Evolutionary conservation across 2,113 vertebrate genomes (phyloP).

Genomic region (Callospermophilus lateralis): DNA sequence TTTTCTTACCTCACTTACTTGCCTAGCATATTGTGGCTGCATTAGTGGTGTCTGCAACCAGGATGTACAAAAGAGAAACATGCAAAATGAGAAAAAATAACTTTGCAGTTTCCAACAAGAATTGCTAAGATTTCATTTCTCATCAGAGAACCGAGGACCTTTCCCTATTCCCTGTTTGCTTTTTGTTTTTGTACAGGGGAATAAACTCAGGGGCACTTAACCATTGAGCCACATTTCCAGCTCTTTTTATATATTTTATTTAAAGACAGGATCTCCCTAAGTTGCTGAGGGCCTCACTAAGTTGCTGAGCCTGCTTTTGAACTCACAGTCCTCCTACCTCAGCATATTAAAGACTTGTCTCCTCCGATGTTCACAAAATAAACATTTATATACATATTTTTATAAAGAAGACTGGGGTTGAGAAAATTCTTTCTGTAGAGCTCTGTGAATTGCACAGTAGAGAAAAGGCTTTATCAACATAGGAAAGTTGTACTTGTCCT

Average conservation of each 20-base stretch:
- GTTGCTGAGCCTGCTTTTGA: too few species aligned
- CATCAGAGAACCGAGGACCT: neutral
- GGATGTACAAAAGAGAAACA: neutral
- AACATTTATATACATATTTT: neutral
- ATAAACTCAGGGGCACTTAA: too few species aligned
- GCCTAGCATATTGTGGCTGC: neutral
- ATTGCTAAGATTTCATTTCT: neutral
- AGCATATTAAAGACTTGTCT: neutral
- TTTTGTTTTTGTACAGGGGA: too few species aligned
- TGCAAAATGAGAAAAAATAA: neutral
- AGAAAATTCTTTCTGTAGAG: neutral
- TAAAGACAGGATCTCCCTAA: too few species aligned
- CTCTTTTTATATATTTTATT: too few species aligned
- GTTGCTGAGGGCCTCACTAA: too few species aligned
- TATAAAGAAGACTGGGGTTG: neutral
- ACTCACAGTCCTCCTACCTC: too few species aligned
- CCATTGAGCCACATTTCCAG: too few species aligned
- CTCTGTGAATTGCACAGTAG: neutral
- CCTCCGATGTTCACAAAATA: neutral
- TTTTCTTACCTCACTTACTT: neutral
- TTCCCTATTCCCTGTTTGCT: neutral
- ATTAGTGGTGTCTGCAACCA: neutral
- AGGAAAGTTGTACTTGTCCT: neutral
- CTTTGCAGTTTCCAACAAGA: neutral
- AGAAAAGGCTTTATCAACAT: neutral